These are phyloP conservation scores for Mirza zaza DNA, from an alignment of 2,113 vertebrate genomes.

Conservation along the genomic window DNA sequence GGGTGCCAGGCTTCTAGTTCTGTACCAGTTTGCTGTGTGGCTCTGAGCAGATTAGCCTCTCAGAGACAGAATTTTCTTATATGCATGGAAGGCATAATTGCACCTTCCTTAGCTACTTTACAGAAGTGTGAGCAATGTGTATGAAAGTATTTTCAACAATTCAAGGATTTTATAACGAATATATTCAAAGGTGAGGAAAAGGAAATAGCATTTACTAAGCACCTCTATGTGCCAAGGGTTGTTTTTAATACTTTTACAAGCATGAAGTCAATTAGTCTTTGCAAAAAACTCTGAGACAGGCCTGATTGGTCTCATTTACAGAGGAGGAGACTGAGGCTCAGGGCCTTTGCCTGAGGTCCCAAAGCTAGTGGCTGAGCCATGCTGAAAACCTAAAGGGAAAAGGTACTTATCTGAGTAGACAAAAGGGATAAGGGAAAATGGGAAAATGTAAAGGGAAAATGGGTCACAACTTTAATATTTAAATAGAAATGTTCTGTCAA, in stretches of 20 bases:
- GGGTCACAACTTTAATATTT: constrained; percentile 7
- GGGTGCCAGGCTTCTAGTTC: neutral
- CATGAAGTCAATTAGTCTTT: neutral
- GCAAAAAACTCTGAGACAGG: neutral
- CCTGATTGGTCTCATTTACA: neutral
- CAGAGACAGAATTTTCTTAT: neutral
- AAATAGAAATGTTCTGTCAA: neutral
- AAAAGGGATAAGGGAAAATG: neutral
- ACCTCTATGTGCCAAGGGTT: neutral
- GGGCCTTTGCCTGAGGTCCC: neutral
- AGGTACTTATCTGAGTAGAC: neutral
- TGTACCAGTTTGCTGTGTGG: neutral
- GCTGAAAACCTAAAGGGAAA: neutral
- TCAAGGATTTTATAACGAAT: neutral
- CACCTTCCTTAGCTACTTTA: neutral
- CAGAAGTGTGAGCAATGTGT: neutral
- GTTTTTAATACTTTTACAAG: neutral
- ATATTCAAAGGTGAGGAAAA: neutral
- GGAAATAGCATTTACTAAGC: neutral
- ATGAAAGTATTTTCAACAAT: neutral
- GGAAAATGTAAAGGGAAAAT: neutral
- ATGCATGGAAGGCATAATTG: neutral
- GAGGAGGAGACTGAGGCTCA: neutral
- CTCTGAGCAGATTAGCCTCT: neutral
- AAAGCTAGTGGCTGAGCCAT: neutral